Base-by-base conservation (phyloP, 2,113 vertebrate species). In the Morone saxatilis region DNA sequence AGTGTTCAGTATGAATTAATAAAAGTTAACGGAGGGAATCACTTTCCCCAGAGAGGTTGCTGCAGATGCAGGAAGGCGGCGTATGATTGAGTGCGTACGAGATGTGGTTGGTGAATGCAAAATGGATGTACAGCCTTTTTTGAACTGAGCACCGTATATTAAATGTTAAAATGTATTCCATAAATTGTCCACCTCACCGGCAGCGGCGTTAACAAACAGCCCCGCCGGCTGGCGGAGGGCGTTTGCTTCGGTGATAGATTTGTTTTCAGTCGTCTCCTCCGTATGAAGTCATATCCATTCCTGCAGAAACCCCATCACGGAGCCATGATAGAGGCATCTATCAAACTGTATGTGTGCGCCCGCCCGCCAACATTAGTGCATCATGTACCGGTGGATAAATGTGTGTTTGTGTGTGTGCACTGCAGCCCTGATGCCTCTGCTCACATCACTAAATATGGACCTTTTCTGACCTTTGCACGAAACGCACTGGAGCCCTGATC, bases 401-500 rank as follows among this genome's bases (percentile, higher is more conserved):
- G 22, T 51, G 60, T 20, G 25, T 25, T 25, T 25, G 7, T 19
- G 59, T 0, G 40, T 13, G 8, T 17, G 38, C 56, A 1, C 20
- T 71, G 16, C 48, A 65, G 75, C 51, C 9, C 45, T 73, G 0
- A 20, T 2, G 8, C 31, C 22, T 0, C 62, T 16, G 47, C 61
- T 71, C 78, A 36, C 38, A 25, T 20, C 54, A 8, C 70, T 73
- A 56, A 70, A 71, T 57, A 68, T 56, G 78, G 19, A 43, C 5
- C 40, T 22, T 31, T 31, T 16, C n/a, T 45, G 71, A 78, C 78
- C 84, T 81, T 72, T 76, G 59, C 56, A 8, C 36, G 36, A 77
- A 45, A 60, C 20, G 73, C 84, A 20, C 70, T 11, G 0, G 20
- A 36, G 54, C 74, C 36, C 79, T 71, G 76, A 81, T 78, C 82